Evolutionary conservation across 1,140 invertebrate genomes (phyloP), one percentile per base, ranked within the genome.

Genomic region (Cotesia chilonis): DNA sequence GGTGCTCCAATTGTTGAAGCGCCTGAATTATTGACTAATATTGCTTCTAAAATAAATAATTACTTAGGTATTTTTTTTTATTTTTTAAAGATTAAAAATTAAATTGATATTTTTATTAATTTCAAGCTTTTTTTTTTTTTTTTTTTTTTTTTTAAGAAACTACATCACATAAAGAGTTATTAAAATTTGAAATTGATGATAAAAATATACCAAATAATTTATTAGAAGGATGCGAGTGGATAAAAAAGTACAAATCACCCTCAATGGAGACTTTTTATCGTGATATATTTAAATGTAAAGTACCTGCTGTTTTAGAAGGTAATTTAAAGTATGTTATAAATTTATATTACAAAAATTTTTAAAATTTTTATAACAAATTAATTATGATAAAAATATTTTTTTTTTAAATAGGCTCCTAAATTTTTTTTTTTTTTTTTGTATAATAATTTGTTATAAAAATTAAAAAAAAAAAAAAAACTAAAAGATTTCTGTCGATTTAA

Each of bases 201-300:
- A 5, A 52, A 54, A 41, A 37, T 67, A 64, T 72, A 74, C 77
- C 80, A 68, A 61, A 71, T 20, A 17, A 70, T 55, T 72, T 20
- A 20, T 55, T 55, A 55, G n/a, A 79, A 69, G 79, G 80, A 66
- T 83, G 82, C 67, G 67, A 4, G 47, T 51, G 75, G 20, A 63
- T 87, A 59, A 12, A 35, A 67, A 59, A 75, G 17, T 83, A 80
- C 36, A 55, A 72, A 28, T 73, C 81, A 68, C 92, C 92, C 17
- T 92, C 91, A 41, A 88, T 93, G 87, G 90, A 92, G 85, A 81
- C 81, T 54, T 93, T 93, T 83, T 89, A 89, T 67, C 87, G 79
- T 70, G 80, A 90, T 57, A 89, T 90, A 79, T 92, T 93, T 80
- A 73, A 81, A 54, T 81, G 79, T 63, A 88, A 90, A 80, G 76